A percentile compares a stretch with the other conserved stretches of the same genome.
phyloP scores from a whole-genome alignment of 2,113 vertebrate species.

The Percopsis transmontana region DNA sequence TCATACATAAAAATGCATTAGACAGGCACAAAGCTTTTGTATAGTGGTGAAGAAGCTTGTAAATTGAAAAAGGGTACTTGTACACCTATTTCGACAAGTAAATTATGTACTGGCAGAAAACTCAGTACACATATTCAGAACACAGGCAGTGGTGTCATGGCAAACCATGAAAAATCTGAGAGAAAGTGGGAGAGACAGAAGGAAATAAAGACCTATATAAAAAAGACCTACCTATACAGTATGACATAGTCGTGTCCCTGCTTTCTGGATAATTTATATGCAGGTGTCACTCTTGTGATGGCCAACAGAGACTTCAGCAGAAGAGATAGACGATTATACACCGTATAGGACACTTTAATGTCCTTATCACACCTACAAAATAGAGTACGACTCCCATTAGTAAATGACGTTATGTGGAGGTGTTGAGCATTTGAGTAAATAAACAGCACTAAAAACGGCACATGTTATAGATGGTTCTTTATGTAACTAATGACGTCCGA shows the following conservation, averaged over 20 bases:
- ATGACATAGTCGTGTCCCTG: slow-evolving; percentile 99
- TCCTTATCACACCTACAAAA: slow-evolving; percentile 94
- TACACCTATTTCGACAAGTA: too few species aligned
- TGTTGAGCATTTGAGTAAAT: neutral
- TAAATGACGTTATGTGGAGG: neutral
- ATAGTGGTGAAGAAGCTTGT: too few species aligned
- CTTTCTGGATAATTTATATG: slow-evolving; percentile 96
- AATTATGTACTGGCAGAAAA: too few species aligned
- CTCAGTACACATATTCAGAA: too few species aligned
- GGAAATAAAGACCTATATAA: too few species aligned
- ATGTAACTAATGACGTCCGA: neutral
- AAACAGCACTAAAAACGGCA: neutral
- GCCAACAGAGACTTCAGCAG: slow-evolving; percentile 96
- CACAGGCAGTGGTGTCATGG: too few species aligned
- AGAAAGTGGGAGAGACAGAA: neutral
- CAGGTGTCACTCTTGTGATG: slow-evolving; percentile 96
- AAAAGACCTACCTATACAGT: slow-evolving; percentile 87
- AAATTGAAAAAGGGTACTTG: too few species aligned
- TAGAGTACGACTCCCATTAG: neutral
- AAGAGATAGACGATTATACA: slow-evolving; percentile 97
- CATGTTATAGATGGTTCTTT: neutral
- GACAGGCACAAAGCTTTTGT: too few species aligned
- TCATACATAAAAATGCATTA: too few species aligned
- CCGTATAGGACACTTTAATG: slow-evolving; percentile 97
- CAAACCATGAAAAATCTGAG: too few species aligned